phyloP scores from a whole-genome alignment of 2,113 vertebrate genomes.

The Diadophis punctatus region DNA sequence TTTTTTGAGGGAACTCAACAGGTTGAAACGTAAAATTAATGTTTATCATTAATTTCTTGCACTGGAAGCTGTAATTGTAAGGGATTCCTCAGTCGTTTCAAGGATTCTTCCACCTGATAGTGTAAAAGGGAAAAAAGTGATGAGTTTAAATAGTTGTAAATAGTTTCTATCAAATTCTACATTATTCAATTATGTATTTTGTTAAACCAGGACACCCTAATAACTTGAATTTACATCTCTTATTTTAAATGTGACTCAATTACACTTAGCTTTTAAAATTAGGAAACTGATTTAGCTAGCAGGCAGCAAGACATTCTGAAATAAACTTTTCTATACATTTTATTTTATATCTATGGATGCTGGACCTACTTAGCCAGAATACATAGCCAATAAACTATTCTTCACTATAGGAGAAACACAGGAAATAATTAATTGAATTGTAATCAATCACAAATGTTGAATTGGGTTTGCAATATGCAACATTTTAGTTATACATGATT shows the following conservation, averaged over 20 bases:
- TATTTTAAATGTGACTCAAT: background rate
- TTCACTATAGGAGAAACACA: background rate
- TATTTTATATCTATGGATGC: background rate
- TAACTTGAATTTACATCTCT: background rate
- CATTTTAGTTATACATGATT: background rate
- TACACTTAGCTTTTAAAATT: background rate
- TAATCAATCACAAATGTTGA: background rate
- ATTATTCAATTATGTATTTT: background rate
- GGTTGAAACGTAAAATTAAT: constrained; percentile 41
- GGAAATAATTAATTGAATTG: background rate
- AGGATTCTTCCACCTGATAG: constrained; percentile 79
- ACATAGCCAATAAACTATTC: background rate
- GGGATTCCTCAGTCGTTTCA: constrained; percentile 74
- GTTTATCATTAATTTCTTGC: constrained; percentile 72
- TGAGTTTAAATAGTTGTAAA: background rate
- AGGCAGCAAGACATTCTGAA: background rate
- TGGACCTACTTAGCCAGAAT: background rate
- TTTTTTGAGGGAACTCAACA: constrained; percentile 17
- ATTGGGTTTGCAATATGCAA: background rate
- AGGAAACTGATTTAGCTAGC: background rate
- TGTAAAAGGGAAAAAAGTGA: constrained; percentile 16
- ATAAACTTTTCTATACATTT: background rate
- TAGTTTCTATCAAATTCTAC: background rate
- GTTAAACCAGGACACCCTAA: background rate
- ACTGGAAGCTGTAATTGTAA: constrained; percentile 74